A percentile compares a stretch with the other conserved stretches of the same genome.
These are phyloP conservation scores for Glossophaga mutica DNA, from an alignment of 2,797 vertebrate genomes.

Conservation along the genomic window DNA sequence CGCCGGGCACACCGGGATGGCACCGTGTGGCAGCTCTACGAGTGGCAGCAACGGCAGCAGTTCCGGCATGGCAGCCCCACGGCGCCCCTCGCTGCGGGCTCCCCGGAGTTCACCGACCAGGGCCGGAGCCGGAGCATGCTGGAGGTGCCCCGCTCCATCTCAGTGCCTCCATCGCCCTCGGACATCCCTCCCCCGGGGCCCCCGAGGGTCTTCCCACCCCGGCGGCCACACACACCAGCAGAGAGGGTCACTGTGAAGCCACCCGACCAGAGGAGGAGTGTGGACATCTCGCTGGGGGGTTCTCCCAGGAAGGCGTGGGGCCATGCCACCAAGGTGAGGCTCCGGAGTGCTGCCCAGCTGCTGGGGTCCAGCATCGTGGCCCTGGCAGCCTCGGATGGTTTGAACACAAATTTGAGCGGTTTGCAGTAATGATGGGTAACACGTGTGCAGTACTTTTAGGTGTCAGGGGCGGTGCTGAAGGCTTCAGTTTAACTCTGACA, in stretches of 20 bases:
- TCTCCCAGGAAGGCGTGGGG: slow-evolving; percentile 89
- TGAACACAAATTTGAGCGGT: not conserved
- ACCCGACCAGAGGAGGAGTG: slow-evolving; percentile 83
- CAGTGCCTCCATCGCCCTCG: slow-evolving; percentile 94
- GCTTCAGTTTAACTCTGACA: not conserved
- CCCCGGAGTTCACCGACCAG: slow-evolving; percentile 89
- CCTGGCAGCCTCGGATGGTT: accelerated
- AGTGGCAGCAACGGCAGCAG: slow-evolving; percentile 98
- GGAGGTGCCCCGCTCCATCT: slow-evolving; percentile 95
- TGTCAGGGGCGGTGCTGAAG: not conserved
- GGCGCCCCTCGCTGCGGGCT: slow-evolving; percentile 86
- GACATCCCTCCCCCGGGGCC: slow-evolving; percentile 90
- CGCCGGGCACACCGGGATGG: slow-evolving; percentile 94
- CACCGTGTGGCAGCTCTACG: slow-evolving; percentile 98
- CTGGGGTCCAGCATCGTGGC: not conserved
- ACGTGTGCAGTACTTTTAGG: not conserved
- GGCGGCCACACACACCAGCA: slow-evolving; percentile 94
- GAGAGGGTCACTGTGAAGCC: slow-evolving; percentile 94
- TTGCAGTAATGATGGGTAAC: not conserved
- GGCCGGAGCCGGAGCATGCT: slow-evolving; percentile 90
- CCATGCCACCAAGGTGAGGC: slow-evolving; percentile 88
- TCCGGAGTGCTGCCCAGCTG: not conserved
- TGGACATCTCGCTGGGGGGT: slow-evolving; percentile 86
- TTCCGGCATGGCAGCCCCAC: slow-evolving; percentile 98
- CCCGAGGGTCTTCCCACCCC: slow-evolving; percentile 86